A percentile compares a stretch with the other conserved stretches of the same genome.
phyloP scores from a whole-genome alignment of 2,113 vertebrate genomes.

The Lepidothrix coronata region DNA sequence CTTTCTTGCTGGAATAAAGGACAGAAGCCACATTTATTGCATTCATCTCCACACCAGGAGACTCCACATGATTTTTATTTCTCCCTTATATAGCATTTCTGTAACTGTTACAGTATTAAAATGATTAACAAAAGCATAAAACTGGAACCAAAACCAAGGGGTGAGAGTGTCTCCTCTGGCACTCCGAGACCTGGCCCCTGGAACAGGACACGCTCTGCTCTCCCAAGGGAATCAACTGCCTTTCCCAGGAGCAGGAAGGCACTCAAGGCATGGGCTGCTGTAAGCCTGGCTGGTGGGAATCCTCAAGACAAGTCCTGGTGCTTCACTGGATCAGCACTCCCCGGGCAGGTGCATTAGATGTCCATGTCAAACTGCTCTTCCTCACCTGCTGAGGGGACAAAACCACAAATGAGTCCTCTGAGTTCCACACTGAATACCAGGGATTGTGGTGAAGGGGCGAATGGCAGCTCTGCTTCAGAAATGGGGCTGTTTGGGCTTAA shows the following conservation, averaged over 20 bases:
- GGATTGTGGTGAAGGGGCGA: rapidly evolving
- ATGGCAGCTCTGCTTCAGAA: not conserved
- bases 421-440: rapidly evolving
- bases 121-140: slow-evolving; percentile 60
- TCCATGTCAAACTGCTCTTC: slow-evolving; percentile 87
- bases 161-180: not conserved
- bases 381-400: slow-evolving; percentile 57
- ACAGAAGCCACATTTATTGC: not conserved
- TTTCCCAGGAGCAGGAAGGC: slow-evolving; percentile 40
- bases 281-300: slow-evolving; percentile 55
- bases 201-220: not conserved
- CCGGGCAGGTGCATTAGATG: slow-evolving; percentile 61
- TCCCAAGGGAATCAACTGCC: not conserved
- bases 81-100: slow-evolving; percentile 8
- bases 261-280: slow-evolving; percentile 48
- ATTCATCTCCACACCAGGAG: slow-evolving; percentile 10
- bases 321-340: slow-evolving; percentile 18
- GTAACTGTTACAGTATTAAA: slow-evolving; percentile 32
- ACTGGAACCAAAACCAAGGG: slow-evolving; percentile 21
- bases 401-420: not conserved
- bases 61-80: slow-evolving; percentile 46
- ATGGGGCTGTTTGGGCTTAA: rapidly evolving
- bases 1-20: not conserved
- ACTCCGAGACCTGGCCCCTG: not conserved
- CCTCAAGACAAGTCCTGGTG: slow-evolving; percentile 29